Evolutionary conservation across 2,797 vertebrate genomes (phyloP), one percentile per base, ranked within the genome.

Genomic region (Glossophaga mutica): DNA sequence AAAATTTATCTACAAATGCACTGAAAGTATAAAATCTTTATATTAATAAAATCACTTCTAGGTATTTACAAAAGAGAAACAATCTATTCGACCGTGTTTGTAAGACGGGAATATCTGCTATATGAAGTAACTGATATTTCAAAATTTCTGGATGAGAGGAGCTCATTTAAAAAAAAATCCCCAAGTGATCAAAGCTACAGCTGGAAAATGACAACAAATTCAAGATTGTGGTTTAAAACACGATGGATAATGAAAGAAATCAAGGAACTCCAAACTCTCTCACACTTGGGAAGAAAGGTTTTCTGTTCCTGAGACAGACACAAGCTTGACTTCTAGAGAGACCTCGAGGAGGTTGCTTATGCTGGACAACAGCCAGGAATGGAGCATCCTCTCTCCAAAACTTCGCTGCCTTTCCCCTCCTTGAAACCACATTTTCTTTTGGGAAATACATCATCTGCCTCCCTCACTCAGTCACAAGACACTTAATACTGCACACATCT

Each of bases 151-250:
- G 73, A 89, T 68, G 55, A 90, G 62, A 90, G 24, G 70, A 79
- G 2, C 9, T 81, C 52, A 22, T 24, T 50, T 67, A 26, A 55
- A 88, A 79, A 77, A 81, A 62, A 83, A 71, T 87, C 32, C 9
- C 73, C 55, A 78, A 59, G 42, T 67, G 22, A 90, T 87, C 48
- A 87, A 95, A 94, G 59, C 55, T 46, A 91, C 34, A 42, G 24
- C 50, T 57, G 18, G 46, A 79, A 55, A 62, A 92, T 68, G 55
- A 86, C 19, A 96, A 91, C 74, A 95, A 95, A 93, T 89, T 96
- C 96, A 97, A 97, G 96, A 91, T n/a, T 93, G 94, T 89, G 95
- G 65, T 76, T 97, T 97, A 87, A 70, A 97, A 93, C 26, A 92
- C n/a, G 95, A 71, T 95, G 87, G 93, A 52, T 90, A 97, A 81